phyloP scores from a whole-genome alignment of 2,888 invertebrate species.

The Meiosimyza decipiens region DNA sequence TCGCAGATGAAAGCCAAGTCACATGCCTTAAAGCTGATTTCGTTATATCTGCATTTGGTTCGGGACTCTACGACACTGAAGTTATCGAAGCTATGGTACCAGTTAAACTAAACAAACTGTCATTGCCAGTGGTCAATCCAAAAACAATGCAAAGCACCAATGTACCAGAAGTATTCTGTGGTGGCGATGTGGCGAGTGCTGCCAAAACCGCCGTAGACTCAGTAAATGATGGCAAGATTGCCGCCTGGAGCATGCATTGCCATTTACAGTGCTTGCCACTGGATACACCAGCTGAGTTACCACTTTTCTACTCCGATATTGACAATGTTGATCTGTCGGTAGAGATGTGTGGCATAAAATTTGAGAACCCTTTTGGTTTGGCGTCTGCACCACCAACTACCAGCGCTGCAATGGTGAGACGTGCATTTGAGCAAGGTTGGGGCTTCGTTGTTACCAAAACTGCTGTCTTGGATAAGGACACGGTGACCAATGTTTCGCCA shows the following conservation, averaged over 20 bases:
- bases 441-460: slow-evolving; percentile 98
- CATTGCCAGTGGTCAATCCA: slow-evolving; percentile 82
- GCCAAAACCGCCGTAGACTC: slow-evolving; percentile 98
- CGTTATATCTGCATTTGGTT: slow-evolving; percentile 97
- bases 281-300: slow-evolving; percentile 78
- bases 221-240: slow-evolving; percentile 98
- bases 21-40: slow-evolving; percentile 88
- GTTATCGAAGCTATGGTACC: slow-evolving; percentile 82
- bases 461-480: slow-evolving; percentile 93
- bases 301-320: slow-evolving; percentile 91
- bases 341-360: slow-evolving; percentile 91
- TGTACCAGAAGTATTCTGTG: slow-evolving; percentile 85
- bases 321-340: slow-evolving; percentile 95
- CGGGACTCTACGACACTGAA: slow-evolving; percentile 82
- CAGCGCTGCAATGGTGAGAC: slow-evolving; percentile 91
- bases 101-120: slow-evolving; percentile 80
- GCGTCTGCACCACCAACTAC: slow-evolving; percentile 98
- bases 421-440: slow-evolving; percentile 97
- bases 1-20: slow-evolving; percentile 87
- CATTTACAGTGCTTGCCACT: slow-evolving; percentile 81
- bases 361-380: slow-evolving; percentile 96
- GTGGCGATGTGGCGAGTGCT: slow-evolving; percentile 94
- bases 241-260: slow-evolving; percentile 95
- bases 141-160: slow-evolving; percentile 84
- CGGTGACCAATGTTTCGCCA: slow-evolving; percentile 97